Evolutionary conservation across 2,797 vertebrate genomes (phyloP), one percentile per base, ranked within the genome.

Genomic region (Anabacerthia variegaticeps): DNA sequence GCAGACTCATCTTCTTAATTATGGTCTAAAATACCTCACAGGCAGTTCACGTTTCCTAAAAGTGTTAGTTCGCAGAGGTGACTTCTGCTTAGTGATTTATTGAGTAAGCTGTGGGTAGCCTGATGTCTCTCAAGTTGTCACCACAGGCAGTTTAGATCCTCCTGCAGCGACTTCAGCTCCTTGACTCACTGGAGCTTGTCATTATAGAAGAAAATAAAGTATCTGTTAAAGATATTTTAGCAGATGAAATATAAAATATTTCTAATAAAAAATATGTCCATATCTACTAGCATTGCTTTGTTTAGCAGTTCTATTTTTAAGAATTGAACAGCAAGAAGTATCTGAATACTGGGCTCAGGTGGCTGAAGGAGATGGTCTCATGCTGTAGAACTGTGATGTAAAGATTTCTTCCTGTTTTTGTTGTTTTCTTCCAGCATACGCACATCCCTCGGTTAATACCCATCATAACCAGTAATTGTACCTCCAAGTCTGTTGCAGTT

Each of bases 391-490:
- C 32, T 80, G 24, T 93, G 14, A 4, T 90, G 21, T 85, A 76
- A 86, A 89, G 23, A 51, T 79, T 86, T 84, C 44, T 86, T 37
- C 51, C 80, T 56, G 56, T 14, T 74, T 85, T 77, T 78, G 19
- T 67, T 75, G 21, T 78, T 82, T 87, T 34, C 52, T 81, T 90
- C 34, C 96, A 99, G 99, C 98, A 99, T 83, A 99, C 99, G 20
- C 99, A 99, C 97, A 99, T 99, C 97, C 99, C 99, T 28, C 98
- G 99, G 79, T 98, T 99, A 95, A 99, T 99, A 97, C 99, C 99
- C 78, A 99, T 99, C 97, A 99, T 99, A 97, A 99, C 99, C 95
- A 99, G 99, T 97, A 99, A 99, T 97, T 99, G 99, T 98, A 98
- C 98, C 91, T 99, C 99, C 93, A 99, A 99, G 95, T 99, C 99